A percentile compares a stretch with the other conserved stretches of the same genome.
These are phyloP conservation scores for Lasius platythorax DNA, from an alignment of 2,888 invertebrate species.

Conservation along the genomic window DNA sequence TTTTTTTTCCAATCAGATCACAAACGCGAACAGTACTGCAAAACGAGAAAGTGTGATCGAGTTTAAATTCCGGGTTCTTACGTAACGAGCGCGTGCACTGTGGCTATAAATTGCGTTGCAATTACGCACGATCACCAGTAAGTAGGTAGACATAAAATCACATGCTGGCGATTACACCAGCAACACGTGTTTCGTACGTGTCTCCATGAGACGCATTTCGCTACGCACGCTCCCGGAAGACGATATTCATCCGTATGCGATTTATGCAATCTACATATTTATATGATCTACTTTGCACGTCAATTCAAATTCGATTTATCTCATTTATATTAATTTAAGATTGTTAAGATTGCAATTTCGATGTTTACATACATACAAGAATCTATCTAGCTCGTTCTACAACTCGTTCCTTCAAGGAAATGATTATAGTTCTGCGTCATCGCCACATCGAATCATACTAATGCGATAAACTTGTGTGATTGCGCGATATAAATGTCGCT, in stretches of 20 bases:
- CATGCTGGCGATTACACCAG: conserved; percentile 18
- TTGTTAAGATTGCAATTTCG: background rate
- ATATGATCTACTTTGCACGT: background rate
- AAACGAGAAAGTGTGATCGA: conserved; percentile 16
- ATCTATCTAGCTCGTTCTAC: background rate
- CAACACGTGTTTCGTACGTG: conserved; percentile 41
- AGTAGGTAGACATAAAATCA: conserved; percentile 39
- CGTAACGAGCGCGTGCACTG: background rate
- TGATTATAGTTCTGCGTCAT: background rate
- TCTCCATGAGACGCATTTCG: conserved; percentile 35
- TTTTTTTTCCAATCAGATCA: background rate
- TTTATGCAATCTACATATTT: background rate
- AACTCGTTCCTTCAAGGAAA: background rate
- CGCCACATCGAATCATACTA: background rate
- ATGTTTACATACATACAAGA: background rate
- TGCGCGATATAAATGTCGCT: background rate
- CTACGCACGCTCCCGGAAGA: conserved; percentile 22
- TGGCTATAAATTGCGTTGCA: conserved; percentile 41
- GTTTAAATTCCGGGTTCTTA: conserved; percentile 18
- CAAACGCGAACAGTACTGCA: background rate
- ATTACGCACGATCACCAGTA: conserved; percentile 38
- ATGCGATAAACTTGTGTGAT: background rate
- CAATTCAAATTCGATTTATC: background rate
- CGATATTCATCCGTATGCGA: background rate
- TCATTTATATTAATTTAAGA: background rate